These are phyloP conservation scores for Glossophaga mutica DNA, from an alignment of 2,797 vertebrate species.

Conservation along the genomic window DNA sequence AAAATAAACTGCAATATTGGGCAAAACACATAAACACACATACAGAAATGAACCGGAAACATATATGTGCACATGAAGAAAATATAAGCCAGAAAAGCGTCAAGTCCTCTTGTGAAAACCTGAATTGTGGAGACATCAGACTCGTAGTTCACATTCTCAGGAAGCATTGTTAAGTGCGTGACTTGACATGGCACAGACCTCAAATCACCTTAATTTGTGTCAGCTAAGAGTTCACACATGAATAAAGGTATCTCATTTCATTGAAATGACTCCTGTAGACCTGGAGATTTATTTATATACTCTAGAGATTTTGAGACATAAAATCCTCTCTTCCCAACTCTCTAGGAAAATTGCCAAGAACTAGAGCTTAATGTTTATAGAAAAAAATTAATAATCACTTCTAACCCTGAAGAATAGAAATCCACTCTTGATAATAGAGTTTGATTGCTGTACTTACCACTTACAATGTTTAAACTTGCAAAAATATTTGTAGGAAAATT, in stretches of 20 bases:
- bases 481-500: conserved; percentile 43
- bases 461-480: conserved; percentile 37
- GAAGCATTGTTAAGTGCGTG: conserved; percentile 33
- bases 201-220: conserved; percentile 57
- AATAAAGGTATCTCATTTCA: conserved; percentile 57
- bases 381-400: conserved; percentile 40
- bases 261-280: conserved; percentile 45
- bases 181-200: conserved; percentile 23
- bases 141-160: neutral
- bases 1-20: neutral
- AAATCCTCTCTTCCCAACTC: conserved; percentile 1
- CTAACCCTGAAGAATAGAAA: conserved; percentile 48
- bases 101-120: neutral
- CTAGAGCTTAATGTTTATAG: conserved; percentile 41
- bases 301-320: conserved; percentile 32
- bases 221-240: conserved; percentile 31
- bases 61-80: neutral
- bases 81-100: neutral
- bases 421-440: conserved; percentile 35
- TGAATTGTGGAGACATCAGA: neutral
- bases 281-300: conserved; percentile 41
- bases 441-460: conserved; percentile 38
- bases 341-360: conserved; percentile 47
- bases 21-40: neutral
- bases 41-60: neutral